Evolutionary conservation across 1,140 invertebrate genomes (phyloP).

Genomic region (Lordiphosa collinella): DNA sequence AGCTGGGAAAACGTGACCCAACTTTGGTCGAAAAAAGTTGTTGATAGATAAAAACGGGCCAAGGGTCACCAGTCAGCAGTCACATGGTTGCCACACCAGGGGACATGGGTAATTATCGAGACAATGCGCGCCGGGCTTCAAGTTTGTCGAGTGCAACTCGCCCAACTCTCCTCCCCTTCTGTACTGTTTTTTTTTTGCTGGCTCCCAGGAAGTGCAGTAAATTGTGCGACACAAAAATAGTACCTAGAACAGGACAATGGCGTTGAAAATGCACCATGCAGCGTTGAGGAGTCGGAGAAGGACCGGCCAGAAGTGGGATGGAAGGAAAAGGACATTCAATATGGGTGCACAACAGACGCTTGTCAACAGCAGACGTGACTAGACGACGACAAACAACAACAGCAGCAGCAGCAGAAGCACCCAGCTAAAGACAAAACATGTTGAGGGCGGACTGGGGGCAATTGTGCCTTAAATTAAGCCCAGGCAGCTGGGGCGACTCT

Average conservation of each 20-base stretch:
- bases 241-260: constrained; percentile 48
- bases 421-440: constrained; percentile 39
- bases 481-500: not conserved
- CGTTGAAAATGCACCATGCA: constrained; percentile 49
- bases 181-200: constrained; percentile 15
- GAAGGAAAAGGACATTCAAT: constrained; percentile 37
- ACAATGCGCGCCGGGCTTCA: constrained; percentile 36
- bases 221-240: constrained; percentile 53
- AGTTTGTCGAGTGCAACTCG: constrained; percentile 29
- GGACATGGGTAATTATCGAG: constrained; percentile 55
- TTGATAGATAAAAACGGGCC: constrained; percentile 36
- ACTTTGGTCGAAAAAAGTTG: constrained; percentile 31
- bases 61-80: constrained; percentile 26
- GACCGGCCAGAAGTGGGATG: not conserved
- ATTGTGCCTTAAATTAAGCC: constrained; percentile 2
- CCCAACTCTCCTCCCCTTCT: not conserved
- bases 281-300: constrained; percentile 2
- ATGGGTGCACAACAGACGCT: constrained; percentile 46
- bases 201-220: constrained; percentile 48
- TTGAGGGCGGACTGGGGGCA: constrained; percentile 9
- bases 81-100: constrained; percentile 26
- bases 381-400: constrained; percentile 30
- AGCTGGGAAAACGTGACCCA: constrained; percentile 19
- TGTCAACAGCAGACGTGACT: constrained; percentile 53
- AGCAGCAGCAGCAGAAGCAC: constrained; percentile 11